Base-by-base conservation (phyloP, 2,797 vertebrate species). In the Oryzias sinensis region DNA sequence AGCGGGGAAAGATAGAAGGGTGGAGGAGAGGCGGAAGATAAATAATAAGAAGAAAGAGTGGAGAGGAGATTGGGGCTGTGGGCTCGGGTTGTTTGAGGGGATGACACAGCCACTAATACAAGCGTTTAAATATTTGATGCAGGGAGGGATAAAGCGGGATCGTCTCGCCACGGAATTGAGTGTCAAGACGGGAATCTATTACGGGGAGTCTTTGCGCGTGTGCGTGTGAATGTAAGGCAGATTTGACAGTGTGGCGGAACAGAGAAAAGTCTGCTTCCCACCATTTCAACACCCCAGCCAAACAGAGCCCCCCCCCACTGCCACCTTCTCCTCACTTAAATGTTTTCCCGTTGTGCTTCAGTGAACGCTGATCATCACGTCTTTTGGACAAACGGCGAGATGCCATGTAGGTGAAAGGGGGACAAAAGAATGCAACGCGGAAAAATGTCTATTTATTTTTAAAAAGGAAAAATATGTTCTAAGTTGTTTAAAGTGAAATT, bases 51-150 rank as follows among this genome's bases (percentile, higher is more conserved):
- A 57, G 49, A 69, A 37, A 40, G 47, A 58, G 50, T 57, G 43
- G 75, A 81, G 82, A 77, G 78, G 80, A 92, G 91, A 91, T 91
- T 88, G 90, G 84, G 80, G 87, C 89, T 91, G 87, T 96, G 95
- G 96, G 95, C 95, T 89, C 82, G 65, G 81, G 88, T 84, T 89
- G 83, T 86, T 83, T 90, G 89, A 90, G 85, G 89, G 88, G 89
- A 92, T 92, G 91, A 91, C 91, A 92, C 89, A 82, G 86, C 85
- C 94, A 92, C 96, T 99, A 98, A 99, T 99, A 96, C 95, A 92
- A 96, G 96, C 96, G 95, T 99, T 99, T 99, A 98, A 93, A 98
- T 99, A 99, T 99, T 99, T 99, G 96, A 99, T 99, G 96, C 95
- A 91, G 93, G 93, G 94, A 93, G 92, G 97, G 97, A 97, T 98